phyloP scores from a whole-genome alignment of 1,140 invertebrate genomes.

The Anoplolepis gracilipes region DNA sequence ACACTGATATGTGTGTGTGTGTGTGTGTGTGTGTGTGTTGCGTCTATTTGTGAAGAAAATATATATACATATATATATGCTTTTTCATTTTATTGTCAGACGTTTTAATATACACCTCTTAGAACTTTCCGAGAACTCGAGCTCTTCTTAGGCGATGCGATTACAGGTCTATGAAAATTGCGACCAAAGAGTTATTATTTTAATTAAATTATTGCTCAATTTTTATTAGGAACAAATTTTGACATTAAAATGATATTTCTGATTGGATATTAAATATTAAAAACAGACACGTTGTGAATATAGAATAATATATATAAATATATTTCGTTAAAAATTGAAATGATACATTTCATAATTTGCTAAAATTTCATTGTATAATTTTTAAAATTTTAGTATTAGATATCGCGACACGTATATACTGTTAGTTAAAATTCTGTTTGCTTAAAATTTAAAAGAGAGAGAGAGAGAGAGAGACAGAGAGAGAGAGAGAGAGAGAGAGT shows the following conservation, averaged over 20 bases:
- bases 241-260: background rate
- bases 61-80: background rate
- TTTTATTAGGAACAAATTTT: conserved; percentile 9
- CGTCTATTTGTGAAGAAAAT: background rate
- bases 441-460: conserved; percentile 8
- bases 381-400: conserved; percentile 9
- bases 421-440: background rate
- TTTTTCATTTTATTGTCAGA: no score
- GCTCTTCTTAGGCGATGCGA: background rate
- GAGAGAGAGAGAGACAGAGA: conserved; percentile 1
- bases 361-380: background rate
- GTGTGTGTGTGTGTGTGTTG: no score
- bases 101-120: no score
- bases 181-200: background rate
- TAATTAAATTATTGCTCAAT: conserved; percentile 13
- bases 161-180: background rate
- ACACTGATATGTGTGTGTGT: background rate
- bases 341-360: background rate
- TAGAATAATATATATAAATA: background rate
- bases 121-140: background rate
- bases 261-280: background rate
- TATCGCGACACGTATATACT: background rate
- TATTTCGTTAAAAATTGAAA: background rate
- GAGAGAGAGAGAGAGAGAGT: background rate
- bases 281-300: background rate